phyloP scores from a whole-genome alignment of 2,113 vertebrate species.

The Mionectes macconnelli region DNA sequence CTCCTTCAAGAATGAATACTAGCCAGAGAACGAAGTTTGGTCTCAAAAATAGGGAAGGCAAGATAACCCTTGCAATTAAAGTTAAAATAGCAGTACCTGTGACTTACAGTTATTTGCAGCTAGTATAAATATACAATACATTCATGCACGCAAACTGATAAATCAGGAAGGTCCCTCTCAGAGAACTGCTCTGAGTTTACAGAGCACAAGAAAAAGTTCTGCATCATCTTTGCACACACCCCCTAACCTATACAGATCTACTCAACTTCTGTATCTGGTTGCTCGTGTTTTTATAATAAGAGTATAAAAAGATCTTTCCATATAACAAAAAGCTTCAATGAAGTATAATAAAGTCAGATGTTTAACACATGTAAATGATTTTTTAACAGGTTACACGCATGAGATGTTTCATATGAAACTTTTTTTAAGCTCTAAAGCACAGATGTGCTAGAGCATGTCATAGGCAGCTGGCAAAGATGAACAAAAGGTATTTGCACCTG shows the following conservation, averaged over 20 bases:
- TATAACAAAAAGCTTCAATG: background rate
- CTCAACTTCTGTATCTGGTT: background rate
- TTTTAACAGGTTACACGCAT: background rate
- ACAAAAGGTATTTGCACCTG: constrained; percentile 9
- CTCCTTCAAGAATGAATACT: background rate
- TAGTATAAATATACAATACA: background rate
- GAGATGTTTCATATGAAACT: background rate
- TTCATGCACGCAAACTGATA: background rate
- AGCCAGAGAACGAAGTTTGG: background rate
- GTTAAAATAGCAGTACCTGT: background rate
- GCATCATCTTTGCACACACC: background rate
- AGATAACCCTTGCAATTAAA: background rate
- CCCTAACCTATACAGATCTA: background rate
- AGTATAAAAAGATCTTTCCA: background rate
- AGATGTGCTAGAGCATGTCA: background rate
- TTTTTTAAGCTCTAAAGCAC: background rate
- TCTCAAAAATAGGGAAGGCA: background rate
- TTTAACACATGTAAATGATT: background rate
- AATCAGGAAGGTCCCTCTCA: background rate
- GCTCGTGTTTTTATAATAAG: background rate
- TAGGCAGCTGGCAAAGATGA: constrained; percentile 11
- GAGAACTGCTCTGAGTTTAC: background rate
- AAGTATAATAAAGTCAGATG: background rate
- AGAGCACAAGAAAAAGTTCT: background rate
- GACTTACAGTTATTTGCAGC: background rate